A percentile compares a stretch with the other conserved stretches of the same genome.
Evolutionary conservation across 2,888 invertebrate genomes (phyloP).

Genomic region (Agapostemon virescens): DNA sequence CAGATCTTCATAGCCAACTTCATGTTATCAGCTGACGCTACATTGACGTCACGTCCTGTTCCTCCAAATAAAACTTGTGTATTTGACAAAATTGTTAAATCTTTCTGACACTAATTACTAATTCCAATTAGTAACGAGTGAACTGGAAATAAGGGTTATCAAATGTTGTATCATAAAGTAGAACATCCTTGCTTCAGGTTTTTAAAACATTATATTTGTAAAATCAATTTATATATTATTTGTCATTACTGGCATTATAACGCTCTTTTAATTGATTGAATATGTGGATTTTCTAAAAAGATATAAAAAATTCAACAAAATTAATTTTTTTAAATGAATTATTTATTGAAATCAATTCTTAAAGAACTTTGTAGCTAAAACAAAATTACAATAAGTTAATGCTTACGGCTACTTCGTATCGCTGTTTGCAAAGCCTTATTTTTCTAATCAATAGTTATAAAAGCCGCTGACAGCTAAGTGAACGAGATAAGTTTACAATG

Average conservation of each 20-base stretch:
- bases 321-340: not conserved
- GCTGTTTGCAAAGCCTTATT: not conserved
- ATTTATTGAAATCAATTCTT: too few species aligned
- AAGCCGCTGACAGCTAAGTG: not conserved
- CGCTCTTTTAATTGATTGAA: not conserved
- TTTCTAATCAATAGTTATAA: not conserved
- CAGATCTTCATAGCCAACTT: constrained; percentile 54
- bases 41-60: constrained; percentile 47
- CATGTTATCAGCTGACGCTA: constrained; percentile 64
- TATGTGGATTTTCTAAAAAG: not conserved
- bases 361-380: not conserved
- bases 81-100: not conserved
- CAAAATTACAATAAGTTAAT: not conserved
- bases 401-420: not conserved
- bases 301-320: not conserved
- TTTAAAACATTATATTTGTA: not conserved
- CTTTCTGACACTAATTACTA: not conserved
- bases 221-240: not conserved
- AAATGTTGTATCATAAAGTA: not conserved
- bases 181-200: not conserved
- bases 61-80: not conserved
- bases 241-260: too few species aligned
- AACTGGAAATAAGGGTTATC: not conserved
- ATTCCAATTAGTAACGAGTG: not conserved
- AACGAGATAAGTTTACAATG: not conserved